Conservation (phyloP, 2,113 vertebrate genomes). For the Vulpes ferrilata region DNA sequence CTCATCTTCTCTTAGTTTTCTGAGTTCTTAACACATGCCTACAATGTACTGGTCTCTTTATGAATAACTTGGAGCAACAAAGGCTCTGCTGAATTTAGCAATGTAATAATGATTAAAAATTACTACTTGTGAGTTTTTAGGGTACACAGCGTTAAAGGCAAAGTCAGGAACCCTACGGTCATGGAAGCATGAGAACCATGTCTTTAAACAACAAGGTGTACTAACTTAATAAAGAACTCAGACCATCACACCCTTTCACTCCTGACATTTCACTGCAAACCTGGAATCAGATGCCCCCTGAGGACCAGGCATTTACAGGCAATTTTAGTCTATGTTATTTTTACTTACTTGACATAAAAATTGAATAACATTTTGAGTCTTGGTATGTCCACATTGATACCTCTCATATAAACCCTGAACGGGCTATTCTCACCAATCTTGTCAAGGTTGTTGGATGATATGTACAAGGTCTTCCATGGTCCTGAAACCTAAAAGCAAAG, state of each 20-base stretch:
- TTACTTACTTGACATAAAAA: neutral
- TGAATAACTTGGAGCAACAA: neutral
- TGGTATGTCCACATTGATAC: fast-evolving
- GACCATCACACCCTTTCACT: neutral
- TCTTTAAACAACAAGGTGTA: neutral
- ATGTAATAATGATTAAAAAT: neutral
- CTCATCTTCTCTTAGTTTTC: neutral
- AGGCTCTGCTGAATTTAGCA: neutral
- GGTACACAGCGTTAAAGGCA: neutral
- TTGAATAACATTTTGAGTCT: fast-evolving
- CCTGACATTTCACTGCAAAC: no score
- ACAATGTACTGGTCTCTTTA: fast-evolving
- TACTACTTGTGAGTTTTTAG: neutral
- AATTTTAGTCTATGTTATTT: neutral
- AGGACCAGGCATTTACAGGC: neutral
- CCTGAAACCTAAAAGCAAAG: neutral
- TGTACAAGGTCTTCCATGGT: fast-evolving
- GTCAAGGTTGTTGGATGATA: fast-evolving
- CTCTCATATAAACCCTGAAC: neutral
- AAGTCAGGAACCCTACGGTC: neutral
- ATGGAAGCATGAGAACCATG: neutral
- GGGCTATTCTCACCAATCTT: neutral
- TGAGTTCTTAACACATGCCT: neutral
- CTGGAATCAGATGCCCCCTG: neutral
- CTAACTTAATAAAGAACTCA: neutral